Evolutionary conservation across 2,797 vertebrate genomes (phyloP).

Genomic region (Lindbergichthys nudifrons): DNA sequence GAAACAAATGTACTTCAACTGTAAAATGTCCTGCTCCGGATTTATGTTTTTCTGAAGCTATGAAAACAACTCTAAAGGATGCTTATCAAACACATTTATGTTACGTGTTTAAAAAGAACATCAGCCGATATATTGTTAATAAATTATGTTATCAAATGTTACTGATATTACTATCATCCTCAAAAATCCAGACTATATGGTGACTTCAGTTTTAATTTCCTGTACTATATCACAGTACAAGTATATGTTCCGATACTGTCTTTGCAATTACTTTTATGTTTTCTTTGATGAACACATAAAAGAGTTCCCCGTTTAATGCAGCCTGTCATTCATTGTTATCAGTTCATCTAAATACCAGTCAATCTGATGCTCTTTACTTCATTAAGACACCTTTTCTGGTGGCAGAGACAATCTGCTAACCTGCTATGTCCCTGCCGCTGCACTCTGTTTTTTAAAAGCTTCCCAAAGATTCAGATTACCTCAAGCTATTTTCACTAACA

Average conservation of each 20-base stretch:
- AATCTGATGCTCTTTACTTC: conserved; percentile 48
- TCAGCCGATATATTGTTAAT: too few relatives aligned
- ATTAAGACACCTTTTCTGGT: conserved; percentile 51
- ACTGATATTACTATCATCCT: too few relatives aligned
- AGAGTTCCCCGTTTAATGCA: conserved; percentile 24
- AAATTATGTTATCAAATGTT: too few relatives aligned
- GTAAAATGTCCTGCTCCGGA: neutral
- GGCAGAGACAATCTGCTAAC: conserved; percentile 55
- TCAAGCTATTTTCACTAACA: conserved; percentile 72
- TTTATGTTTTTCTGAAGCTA: neutral
- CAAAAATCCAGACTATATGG: too few relatives aligned
- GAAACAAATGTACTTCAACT: conserved; percentile 23
- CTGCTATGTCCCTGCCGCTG: conserved; percentile 44
- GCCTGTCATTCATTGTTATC: conserved; percentile 39
- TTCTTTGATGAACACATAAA: conserved; percentile 42
- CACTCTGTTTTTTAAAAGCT: conserved; percentile 52
- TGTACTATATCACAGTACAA: too few relatives aligned
- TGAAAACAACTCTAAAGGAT: neutral
- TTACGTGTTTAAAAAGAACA: neutral
- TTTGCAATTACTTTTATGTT: conserved; percentile 27
- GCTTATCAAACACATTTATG: neutral
- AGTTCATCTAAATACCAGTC: conserved; percentile 40
- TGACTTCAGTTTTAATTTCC: too few relatives aligned
- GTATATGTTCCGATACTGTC: neutral
- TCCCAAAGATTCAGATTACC: conserved; percentile 72